A percentile compares a stretch with the other conserved stretches of the same genome.
Conservation (phyloP, 2,888 invertebrate species). For the Lamellibrachia satsuma region DNA sequence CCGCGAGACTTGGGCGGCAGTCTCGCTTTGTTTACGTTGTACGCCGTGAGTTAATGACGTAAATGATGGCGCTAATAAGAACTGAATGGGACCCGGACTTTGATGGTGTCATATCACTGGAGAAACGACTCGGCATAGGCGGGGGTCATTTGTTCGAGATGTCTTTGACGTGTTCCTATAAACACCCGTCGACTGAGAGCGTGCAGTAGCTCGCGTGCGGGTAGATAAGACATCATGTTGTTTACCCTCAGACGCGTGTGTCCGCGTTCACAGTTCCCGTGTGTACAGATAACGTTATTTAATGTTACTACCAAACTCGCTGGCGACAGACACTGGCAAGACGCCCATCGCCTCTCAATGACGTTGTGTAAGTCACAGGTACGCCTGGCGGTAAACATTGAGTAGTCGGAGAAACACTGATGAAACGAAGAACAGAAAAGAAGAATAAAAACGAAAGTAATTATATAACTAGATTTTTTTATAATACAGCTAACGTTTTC, state of each 20-base stretch:
- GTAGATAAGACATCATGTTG: neutral
- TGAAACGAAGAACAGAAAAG: no score
- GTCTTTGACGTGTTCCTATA: neutral
- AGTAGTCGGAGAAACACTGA: no score
- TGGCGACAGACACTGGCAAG: neutral
- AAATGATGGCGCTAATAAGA: neutral
- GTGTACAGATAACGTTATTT: neutral
- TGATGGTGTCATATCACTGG: neutral
- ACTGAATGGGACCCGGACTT: neutral
- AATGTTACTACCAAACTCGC: neutral
- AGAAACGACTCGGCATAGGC: neutral
- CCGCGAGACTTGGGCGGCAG: neutral
- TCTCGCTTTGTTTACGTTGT: constrained; percentile 13
- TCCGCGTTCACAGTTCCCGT: neutral
- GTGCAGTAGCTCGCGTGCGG: neutral
- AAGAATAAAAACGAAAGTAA: no score
- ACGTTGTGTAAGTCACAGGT: no score
- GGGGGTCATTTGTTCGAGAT: neutral
- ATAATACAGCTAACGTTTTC: no score
- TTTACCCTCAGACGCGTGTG: neutral
- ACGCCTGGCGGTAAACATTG: no score
- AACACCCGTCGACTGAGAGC: neutral
- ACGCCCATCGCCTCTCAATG: neutral
- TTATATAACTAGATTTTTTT: no score
- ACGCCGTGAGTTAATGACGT: neutral